Evolutionary conservation across 2,888 invertebrate genomes (phyloP).

Genomic region (Eustalomyia histrio): DNA sequence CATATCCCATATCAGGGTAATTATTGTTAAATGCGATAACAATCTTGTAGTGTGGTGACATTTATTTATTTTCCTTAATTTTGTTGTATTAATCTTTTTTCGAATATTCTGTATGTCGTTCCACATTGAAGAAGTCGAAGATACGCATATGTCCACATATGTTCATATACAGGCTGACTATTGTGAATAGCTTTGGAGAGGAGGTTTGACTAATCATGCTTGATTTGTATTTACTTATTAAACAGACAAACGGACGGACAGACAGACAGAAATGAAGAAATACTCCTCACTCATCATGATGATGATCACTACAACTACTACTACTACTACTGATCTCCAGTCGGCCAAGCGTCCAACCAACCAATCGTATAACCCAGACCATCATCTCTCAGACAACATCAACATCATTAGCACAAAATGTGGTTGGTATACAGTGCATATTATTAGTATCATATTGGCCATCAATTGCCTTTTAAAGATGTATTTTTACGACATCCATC

Average conservation of each 20-base stretch:
- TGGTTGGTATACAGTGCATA: conserved; percentile 52
- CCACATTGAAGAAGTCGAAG: background rate
- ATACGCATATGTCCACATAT: conserved; percentile 54
- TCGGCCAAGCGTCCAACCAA: background rate
- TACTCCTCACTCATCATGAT: conserved; percentile 35
- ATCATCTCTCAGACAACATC: background rate
- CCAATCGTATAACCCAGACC: background rate
- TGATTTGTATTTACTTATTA: conserved; percentile 40
- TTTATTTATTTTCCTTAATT: conserved; percentile 80
- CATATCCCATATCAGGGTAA: conserved; percentile 80
- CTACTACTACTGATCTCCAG: background rate
- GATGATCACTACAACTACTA: background rate
- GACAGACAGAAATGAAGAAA: background rate
- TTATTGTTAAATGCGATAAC: conserved; percentile 80
- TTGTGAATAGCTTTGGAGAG: conserved; percentile 10
- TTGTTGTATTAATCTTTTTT: conserved; percentile 79
- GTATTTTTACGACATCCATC: conserved; percentile 9
- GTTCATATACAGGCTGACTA: conserved; percentile 21
- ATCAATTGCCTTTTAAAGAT: conserved; percentile 30
- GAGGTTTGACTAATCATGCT: conserved; percentile 54
- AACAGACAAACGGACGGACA: no score
- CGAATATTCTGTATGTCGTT: conserved; percentile 67
- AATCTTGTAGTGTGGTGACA: conserved; percentile 80
- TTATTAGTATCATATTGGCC: conserved; percentile 59
- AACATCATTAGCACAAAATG: conserved; percentile 62